A percentile compares a stretch with the other conserved stretches of the same genome.
phyloP scores from a whole-genome alignment of 1,140 invertebrate species.

The Triops longicaudatus region DNA sequence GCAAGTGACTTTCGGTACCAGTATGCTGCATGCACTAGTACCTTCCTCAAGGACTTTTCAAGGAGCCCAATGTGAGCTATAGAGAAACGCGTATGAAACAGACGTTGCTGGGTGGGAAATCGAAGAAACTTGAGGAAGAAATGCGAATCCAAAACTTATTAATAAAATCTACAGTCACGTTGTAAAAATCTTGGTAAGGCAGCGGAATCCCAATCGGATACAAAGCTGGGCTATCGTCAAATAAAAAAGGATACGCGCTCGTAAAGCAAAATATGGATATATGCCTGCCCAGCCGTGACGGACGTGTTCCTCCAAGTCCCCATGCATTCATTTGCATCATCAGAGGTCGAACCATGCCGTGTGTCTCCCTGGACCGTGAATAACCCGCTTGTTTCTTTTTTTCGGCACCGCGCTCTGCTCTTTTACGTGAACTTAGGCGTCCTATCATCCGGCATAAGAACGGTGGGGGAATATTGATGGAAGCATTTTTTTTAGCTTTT shows the following conservation, averaged over 20 bases:
- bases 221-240: not conserved
- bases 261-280: not conserved
- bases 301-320: not conserved
- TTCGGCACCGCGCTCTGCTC: not conserved
- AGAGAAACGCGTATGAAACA: not conserved
- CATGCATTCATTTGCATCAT: not conserved
- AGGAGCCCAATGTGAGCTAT: not conserved
- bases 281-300: slow-evolving; percentile 1
- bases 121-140: not conserved
- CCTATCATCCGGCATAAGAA: not conserved
- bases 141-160: no score
- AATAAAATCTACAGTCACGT: no score
- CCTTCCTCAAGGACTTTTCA: not conserved
- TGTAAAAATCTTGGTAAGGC: not conserved
- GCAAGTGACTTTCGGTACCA: not conserved
- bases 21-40: not conserved
- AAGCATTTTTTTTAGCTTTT: not conserved
- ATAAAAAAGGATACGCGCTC: not conserved
- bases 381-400: not conserved
- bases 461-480: not conserved
- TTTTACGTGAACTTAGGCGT: not conserved
- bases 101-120: not conserved
- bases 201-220: not conserved
- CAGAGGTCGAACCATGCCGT: not conserved
- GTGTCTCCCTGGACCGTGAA: not conserved